Percentiles rank a stretch among this genome's conserved stretches.
Evolutionary conservation across 2,888 invertebrate genomes (phyloP).

Genomic region (Mythimna lalbum): DNA sequence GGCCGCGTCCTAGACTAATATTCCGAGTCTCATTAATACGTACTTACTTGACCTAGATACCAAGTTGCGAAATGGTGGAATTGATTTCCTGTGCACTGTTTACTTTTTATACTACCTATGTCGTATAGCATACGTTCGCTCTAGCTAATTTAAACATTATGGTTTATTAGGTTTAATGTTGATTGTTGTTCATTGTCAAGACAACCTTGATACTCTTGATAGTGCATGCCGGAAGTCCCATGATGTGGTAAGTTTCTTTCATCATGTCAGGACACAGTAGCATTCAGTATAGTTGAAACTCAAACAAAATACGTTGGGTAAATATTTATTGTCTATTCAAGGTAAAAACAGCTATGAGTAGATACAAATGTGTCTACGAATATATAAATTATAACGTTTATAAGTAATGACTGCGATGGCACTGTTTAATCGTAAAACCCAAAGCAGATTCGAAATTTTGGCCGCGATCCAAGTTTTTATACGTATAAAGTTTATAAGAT

Average conservation of each 20-base stretch:
- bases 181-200: constrained; percentile 28
- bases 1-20: constrained; percentile 63
- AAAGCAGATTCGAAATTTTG: constrained; percentile 64
- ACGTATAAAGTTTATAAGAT: constrained; percentile 59
- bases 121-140: constrained; percentile 16
- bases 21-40: constrained; percentile 69
- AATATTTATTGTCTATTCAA: constrained; percentile 28
- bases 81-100: constrained; percentile 64
- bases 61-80: constrained; percentile 69
- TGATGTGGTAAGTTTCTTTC: constrained; percentile 21
- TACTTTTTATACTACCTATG: constrained; percentile 35
- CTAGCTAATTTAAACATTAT: constrained; percentile 30
- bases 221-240: constrained; percentile 22
- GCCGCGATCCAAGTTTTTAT: constrained; percentile 68
- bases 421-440: constrained; percentile 68
- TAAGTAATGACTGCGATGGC: constrained; percentile 59
- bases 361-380: constrained; percentile 58
- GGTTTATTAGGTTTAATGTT: constrained; percentile 58
- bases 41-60: constrained; percentile 77
- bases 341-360: constrained; percentile 24
- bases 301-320: constrained; percentile 16
- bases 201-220: constrained; percentile 34
- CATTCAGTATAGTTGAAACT: constrained; percentile 2
- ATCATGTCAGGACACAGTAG: constrained; percentile 11
- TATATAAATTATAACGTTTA: constrained; percentile 65